Conservation (phyloP, 2,113 vertebrate genomes). For the Microtus ochrogaster region DNA sequence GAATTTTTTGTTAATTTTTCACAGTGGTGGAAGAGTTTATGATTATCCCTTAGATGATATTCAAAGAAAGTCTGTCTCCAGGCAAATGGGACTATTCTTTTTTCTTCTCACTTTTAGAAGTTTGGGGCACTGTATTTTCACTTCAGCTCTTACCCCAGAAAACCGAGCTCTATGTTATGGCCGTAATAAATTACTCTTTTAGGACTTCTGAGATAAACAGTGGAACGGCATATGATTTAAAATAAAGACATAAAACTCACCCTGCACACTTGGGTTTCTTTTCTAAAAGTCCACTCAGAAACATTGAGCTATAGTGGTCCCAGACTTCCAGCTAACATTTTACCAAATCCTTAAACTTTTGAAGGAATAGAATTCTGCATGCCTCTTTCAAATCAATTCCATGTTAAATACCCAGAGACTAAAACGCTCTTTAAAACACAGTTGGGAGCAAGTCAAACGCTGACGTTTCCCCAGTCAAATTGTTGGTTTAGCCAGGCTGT, state of each 20-base stretch:
- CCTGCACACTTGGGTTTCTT: background rate
- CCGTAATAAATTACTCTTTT: background rate
- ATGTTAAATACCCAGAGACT: slow-evolving; percentile 58
- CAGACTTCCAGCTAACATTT: background rate
- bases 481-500: background rate
- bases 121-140: background rate
- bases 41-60: background rate
- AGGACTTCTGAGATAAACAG: background rate
- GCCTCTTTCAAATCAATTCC: background rate
- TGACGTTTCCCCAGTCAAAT: background rate
- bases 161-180: background rate
- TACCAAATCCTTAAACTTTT: background rate
- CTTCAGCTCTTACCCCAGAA: background rate
- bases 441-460: background rate
- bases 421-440: background rate
- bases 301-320: background rate
- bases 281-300: slow-evolving; percentile 17
- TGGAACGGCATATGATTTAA: slow-evolving; percentile 14
- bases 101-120: background rate
- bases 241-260: slow-evolving; percentile 32
- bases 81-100: background rate
- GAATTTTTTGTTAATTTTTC: slow-evolving; percentile 25
- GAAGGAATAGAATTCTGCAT: background rate
- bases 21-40: background rate
- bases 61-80: slow-evolving; percentile 28